phyloP scores from a whole-genome alignment of 2,888 invertebrate genomes.

The Beris morrisii region DNA sequence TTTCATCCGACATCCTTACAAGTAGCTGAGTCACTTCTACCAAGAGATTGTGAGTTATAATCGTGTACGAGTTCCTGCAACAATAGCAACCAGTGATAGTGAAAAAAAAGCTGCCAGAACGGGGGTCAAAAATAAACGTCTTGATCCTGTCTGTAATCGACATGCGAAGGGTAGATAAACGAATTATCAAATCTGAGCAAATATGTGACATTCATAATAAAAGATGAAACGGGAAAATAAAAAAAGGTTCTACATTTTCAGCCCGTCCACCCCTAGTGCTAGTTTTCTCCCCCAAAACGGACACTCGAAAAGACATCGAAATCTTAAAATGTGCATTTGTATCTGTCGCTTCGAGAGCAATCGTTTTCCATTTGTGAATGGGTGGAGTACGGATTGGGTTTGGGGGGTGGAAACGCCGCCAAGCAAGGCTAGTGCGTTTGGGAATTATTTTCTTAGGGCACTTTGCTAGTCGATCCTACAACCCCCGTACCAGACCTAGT shows the following conservation, averaged over 20 bases:
- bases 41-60: slow-evolving; percentile 1
- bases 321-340: slow-evolving; percentile 34
- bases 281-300: background rate
- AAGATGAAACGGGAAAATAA: slow-evolving; percentile 9
- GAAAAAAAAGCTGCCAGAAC: background rate
- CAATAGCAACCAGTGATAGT: slow-evolving; percentile 1
- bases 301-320: slow-evolving; percentile 7
- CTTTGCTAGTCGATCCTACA: background rate
- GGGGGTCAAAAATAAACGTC: slow-evolving; percentile 38
- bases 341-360: slow-evolving; percentile 34
- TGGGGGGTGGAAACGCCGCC: background rate
- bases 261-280: slow-evolving; percentile 10
- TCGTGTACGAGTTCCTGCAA: background rate
- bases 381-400: slow-evolving; percentile 8
- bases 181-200: slow-evolving; percentile 40
- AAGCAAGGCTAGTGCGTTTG: background rate
- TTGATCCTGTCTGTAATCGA: slow-evolving; percentile 39
- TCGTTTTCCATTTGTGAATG: slow-evolving; percentile 26
- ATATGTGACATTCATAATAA: slow-evolving; percentile 38
- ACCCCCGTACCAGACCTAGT: background rate
- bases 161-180: slow-evolving; percentile 39
- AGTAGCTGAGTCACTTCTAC: slow-evolving; percentile 33
- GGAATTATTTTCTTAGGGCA: background rate
- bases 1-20: slow-evolving; percentile 33
- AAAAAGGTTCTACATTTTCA: background rate